Percentiles rank a stretch among this genome's conserved stretches.
phyloP scores from a whole-genome alignment of 1,140 invertebrate species.

The Sweltsa coloradensis region DNA sequence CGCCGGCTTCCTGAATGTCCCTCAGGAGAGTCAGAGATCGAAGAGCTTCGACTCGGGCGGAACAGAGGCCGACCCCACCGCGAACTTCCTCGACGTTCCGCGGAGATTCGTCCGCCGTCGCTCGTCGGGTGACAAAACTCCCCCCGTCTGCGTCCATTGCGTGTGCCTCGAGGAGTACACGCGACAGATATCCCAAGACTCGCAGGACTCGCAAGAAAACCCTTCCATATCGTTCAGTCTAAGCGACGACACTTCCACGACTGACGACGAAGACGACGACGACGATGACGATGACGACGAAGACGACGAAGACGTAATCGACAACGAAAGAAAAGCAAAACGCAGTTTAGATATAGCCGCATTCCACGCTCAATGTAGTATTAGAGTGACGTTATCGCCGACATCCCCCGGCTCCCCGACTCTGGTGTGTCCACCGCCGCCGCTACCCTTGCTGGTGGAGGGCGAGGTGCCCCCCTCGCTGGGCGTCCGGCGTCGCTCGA shows the following conservation, averaged over 20 bases:
- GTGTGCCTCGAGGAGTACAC: conserved; percentile 34
- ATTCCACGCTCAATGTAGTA: conserved; percentile 31
- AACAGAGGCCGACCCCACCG: conserved; percentile 45
- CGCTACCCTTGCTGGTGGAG: conserved; percentile 21
- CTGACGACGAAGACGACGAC: conserved; percentile 30
- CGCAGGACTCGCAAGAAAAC: conserved; percentile 20
- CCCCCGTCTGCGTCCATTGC: conserved; percentile 50
- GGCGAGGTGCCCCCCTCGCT: conserved; percentile 13
- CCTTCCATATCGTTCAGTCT: conserved; percentile 25
- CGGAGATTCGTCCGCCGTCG: conserved; percentile 45
- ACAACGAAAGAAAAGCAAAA: background rate
- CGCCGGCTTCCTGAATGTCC: conserved; percentile 43
- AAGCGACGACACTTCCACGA: conserved; percentile 31
- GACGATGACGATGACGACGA: conserved; percentile 31
- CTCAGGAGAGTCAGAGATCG: conserved; percentile 46
- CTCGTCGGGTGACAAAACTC: conserved; percentile 44
- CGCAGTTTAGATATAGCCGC: conserved; percentile 28
- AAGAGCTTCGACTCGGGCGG: conserved; percentile 65
- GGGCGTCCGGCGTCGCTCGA: conserved; percentile 31
- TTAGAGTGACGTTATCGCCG: conserved; percentile 56
- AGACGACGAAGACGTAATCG: conserved; percentile 14
- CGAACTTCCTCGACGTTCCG: conserved; percentile 53
- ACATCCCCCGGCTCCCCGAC: conserved; percentile 34
- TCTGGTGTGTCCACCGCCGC: conserved; percentile 26
- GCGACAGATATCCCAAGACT: conserved; percentile 21